Evolutionary conservation across 2,797 vertebrate species (phyloP).

Genomic region (Paguma larvata): DNA sequence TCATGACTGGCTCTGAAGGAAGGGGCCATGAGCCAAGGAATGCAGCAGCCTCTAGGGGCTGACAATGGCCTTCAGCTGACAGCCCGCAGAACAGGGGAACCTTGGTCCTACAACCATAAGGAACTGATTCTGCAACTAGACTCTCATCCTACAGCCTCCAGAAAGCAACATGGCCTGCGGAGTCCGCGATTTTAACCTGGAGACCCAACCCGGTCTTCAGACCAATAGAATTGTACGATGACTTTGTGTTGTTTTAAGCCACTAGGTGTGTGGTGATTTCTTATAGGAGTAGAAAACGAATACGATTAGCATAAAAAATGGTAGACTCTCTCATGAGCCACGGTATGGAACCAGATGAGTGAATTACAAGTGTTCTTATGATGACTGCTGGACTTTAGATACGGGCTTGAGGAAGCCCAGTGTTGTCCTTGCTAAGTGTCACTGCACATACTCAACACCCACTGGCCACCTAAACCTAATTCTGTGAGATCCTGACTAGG

Average conservation of each 20-base stretch:
- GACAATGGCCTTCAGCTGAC: background rate
- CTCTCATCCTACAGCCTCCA: background rate
- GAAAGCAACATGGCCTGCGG: background rate
- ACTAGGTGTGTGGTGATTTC: background rate
- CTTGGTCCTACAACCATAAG: background rate
- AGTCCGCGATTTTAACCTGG: background rate
- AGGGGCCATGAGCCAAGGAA: background rate
- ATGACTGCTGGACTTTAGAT: background rate
- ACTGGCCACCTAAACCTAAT: background rate
- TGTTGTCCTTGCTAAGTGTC: background rate
- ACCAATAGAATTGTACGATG: background rate
- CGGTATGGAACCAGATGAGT: background rate
- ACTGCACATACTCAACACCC: background rate
- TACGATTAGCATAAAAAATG: background rate
- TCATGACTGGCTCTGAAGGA: background rate
- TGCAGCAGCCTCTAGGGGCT: background rate
- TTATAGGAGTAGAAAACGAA: background rate
- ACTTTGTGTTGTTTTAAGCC: background rate
- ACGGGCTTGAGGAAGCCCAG: background rate
- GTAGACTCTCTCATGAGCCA: background rate
- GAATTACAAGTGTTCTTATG: background rate
- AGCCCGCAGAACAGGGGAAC: background rate
- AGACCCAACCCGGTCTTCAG: background rate
- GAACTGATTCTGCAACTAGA: background rate
- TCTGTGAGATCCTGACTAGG: background rate